Evolutionary conservation across 2,888 invertebrate species (phyloP), one percentile per base, ranked within the genome.

Genomic region (Trichogramma dendrolimi): DNA sequence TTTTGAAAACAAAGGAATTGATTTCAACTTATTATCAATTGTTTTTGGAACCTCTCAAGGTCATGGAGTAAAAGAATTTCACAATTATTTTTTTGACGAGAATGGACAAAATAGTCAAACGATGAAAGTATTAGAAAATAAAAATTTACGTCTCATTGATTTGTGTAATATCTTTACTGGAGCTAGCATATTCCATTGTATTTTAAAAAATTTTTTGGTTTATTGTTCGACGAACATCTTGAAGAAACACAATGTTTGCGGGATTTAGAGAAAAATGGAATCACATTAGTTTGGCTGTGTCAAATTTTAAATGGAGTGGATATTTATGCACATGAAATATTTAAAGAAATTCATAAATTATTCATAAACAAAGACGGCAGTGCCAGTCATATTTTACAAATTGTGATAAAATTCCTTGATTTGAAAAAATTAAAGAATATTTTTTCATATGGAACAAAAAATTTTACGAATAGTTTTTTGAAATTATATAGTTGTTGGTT

Each of bases 151-250:
- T 60, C 67, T 70, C 56, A 52, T 66, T 67, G 43, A 72, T 71
- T 67, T 75, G 70, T 73, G 73, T 41, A 70, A 64, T 66, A 70
- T 74, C 68, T 69, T 74, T 69, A 62, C 65, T 63, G 66, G 70
- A 70, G 64, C 73, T 61, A 72, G 73, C 71, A 72, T 69, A 69
- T 72, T 40, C 7, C 71, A 69, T 70, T 54, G 67, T 68, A 67
- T 63, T 72, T 75, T 63, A 72, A 67, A 62, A 67, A 68, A 11
- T 67, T 69, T 47, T 64, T 67, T 62, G 56, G 65, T 48, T 39
- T 62, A 46, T 68, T 66, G 58, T 65, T 69, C 60, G 61, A 64
- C 53, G 58, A 42, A 52, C 11, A 58, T 43, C 60, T 58, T 40
- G 54, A 62, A 4, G 62, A 50, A 55, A 58, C 38, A 14, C 40